phyloP scores from a whole-genome alignment of 2,888 invertebrate species.

The Lysandra coridon region DNA sequence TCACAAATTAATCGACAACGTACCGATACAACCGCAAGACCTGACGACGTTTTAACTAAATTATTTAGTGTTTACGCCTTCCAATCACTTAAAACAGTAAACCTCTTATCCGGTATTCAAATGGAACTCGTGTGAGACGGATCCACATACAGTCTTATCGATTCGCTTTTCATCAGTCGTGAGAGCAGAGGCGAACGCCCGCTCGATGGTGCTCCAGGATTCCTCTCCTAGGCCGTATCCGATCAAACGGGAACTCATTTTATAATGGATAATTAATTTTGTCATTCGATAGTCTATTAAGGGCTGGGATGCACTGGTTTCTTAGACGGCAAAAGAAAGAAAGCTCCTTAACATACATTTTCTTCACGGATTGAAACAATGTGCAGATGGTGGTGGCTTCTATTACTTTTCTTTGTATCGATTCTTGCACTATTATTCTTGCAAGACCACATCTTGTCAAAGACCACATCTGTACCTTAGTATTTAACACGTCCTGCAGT shows the following conservation, averaged over 20 bases:
- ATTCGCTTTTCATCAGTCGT: conserved; percentile 4
- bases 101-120: conserved; percentile 17
- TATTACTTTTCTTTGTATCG: too few relatives aligned
- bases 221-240: not conserved
- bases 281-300: not conserved
- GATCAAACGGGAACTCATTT: not conserved
- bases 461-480: too few relatives aligned
- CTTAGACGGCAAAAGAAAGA: too few relatives aligned
- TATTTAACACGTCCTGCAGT: too few relatives aligned
- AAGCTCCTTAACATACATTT: too few relatives aligned
- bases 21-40: not conserved
- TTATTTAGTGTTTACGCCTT: not conserved
- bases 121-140: conserved; percentile 2
- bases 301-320: too few relatives aligned
- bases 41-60: not conserved
- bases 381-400: too few relatives aligned
- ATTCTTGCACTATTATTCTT: too few relatives aligned
- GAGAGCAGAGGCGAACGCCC: conserved; percentile 15
- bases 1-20: not conserved
- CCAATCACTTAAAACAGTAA: conserved; percentile 1
- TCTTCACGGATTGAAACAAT: too few relatives aligned
- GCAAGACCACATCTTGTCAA: too few relatives aligned
- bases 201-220: conserved; percentile 8
- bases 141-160: conserved; percentile 3
- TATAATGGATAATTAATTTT: not conserved